These are phyloP conservation scores for Myotis yumanensis DNA, from an alignment of 2,113 vertebrate species.

Conservation along the genomic window DNA sequence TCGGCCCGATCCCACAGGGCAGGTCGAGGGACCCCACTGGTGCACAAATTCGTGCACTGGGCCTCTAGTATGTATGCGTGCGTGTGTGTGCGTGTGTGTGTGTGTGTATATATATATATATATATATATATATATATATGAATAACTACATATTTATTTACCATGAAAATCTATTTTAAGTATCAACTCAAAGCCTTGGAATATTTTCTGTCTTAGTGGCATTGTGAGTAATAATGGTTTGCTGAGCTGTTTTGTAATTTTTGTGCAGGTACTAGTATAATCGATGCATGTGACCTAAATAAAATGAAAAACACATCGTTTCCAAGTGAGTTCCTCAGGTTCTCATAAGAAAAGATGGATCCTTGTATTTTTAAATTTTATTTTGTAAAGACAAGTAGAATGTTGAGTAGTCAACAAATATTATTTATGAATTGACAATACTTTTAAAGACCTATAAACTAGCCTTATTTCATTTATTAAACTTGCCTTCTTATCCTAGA, in stretches of 20 bases:
- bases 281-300: neutral
- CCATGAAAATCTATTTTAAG: neutral
- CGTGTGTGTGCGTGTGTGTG: no score
- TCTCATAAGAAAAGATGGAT: neutral
- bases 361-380: neutral
- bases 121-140: no score
- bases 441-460: neutral
- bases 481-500: neutral
- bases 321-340: neutral
- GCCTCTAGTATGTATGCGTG: no score
- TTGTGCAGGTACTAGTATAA: neutral
- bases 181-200: neutral
- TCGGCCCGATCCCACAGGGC: no score
- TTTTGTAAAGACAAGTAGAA: neutral
- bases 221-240: neutral
- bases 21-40: no score
- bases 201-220: neutral
- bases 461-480: neutral
- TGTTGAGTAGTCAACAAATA: neutral
- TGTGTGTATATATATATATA: no score
- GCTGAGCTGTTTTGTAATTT: neutral
- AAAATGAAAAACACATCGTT: neutral
- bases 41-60: no score
- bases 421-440: neutral
- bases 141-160: neutral